Conservation (phyloP, 2,113 vertebrate species). For the Falco punctatus region DNA sequence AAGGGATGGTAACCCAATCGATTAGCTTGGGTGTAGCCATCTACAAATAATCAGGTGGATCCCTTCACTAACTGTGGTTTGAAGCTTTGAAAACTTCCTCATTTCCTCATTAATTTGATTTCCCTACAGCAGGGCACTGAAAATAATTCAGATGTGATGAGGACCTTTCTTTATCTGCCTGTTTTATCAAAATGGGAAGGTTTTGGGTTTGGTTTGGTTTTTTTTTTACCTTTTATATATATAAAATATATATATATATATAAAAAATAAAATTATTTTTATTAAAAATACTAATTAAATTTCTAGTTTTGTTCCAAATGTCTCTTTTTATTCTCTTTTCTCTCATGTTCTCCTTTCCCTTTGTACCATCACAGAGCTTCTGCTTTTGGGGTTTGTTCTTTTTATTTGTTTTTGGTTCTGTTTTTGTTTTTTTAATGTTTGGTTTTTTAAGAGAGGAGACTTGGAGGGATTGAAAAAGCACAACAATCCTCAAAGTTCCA, state of each 20-base stretch:
- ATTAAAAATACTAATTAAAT: neutral
- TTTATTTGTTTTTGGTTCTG: neutral
- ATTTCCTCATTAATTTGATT: neutral
- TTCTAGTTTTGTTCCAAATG: neutral
- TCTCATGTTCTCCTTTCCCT: neutral
- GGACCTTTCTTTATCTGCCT: neutral
- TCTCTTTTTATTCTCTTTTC: neutral
- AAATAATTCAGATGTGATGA: neutral
- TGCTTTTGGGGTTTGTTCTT: neutral
- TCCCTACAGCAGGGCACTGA: neutral
- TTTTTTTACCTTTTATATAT: neutral
- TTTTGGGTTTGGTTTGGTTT: accelerated
- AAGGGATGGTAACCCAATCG: too few species aligned
- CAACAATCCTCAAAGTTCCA: neutral
- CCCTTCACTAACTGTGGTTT: neutral
- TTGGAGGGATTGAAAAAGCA: accelerated
- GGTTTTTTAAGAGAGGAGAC: neutral
- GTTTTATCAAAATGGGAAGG: neutral
- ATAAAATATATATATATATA: neutral
- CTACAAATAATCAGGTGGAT: neutral
- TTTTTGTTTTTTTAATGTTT: neutral
- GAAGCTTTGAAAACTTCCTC: neutral
- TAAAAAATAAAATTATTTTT: neutral
- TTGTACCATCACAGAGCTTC: neutral
- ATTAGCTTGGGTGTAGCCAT: neutral